Base-by-base conservation (phyloP, 2,888 invertebrate species). In the Psylliodes chrysocephalus region DNA sequence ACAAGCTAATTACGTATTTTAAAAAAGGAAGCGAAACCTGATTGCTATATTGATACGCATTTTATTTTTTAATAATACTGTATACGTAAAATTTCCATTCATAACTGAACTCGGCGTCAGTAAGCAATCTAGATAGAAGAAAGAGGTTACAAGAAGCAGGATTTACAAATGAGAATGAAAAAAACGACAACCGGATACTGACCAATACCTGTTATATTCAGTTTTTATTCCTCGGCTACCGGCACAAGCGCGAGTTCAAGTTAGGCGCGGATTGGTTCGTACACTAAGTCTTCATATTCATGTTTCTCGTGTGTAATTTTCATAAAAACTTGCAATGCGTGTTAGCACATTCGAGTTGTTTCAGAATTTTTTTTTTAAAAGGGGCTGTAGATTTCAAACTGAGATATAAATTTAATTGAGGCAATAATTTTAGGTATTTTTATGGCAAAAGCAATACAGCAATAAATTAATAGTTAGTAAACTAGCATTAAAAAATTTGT, bases 121-220 rank as follows among this genome's bases (percentile, higher is more conserved):
- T n/a, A 33, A 33, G 22, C 15, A 25, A 53, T 38, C 52, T 53
- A 53, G 25, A 25, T 14, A 12, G 38, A 53, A 19, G 25, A 40
- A 53, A 25, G 18, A 30, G 7, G 56, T 46, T 46, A 56, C 28
- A 17, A 56, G 55, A 67, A 55, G 61, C 47, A 46, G 61, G 53
- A 55, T 60, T 54, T 59, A 38, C 12, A 47, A 64, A 54, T 53
- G 62, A 66, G n/a, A 28, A 30, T 17, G 42, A 17, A 47, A 60
- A 66, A 62, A 18, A n/a, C 46, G 60, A 17, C 56, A 55, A 63
- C 69, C 68, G 66, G 69, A 69, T 69, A 64, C 66, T 66, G 60
- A 52, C 35, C 59, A 60, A 64, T 64, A 67, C 66, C 60, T 63
- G 69, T 69, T 69, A 66, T 51, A 51, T 57, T 46, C 60, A 17